Base-by-base conservation (phyloP, 2,113 vertebrate genomes). In the Machaerirhynchus nigripectus region DNA sequence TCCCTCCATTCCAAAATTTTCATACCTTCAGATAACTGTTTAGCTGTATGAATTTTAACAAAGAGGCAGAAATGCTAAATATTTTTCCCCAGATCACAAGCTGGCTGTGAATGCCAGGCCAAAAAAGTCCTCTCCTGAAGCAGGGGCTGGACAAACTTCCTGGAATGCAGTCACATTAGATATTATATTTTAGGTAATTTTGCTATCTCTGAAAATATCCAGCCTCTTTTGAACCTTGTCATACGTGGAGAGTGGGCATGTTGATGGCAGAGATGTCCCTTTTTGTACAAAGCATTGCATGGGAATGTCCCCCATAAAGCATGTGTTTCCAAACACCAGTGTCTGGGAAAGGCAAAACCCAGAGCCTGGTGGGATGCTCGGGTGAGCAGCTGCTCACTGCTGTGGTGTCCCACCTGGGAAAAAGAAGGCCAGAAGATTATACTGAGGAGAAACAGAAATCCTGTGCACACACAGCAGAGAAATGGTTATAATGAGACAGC, bases 401-500 rank as follows among this genome's bases (percentile, higher is more conserved):
- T 68, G 28, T 2, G 3, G 9, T 76, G 63, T 70, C 42, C 33
- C 33, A 42, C 7, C 19, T 14, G 20, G 47, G 42, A 8, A 55
- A n/a, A 47, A 76, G 35, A 50, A 57, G n/a, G 16, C 37, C 39
- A n/a, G 63, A 65, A 68, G 37, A 57, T 15, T 26, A 18, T 35
- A 53, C 7, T 19, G 42, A 19, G 55, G 15, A 78, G 42, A 84
- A 76, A 47, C 6, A 87, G 47, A 75, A 84, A 52, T 12, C 49
- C 37, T 70, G 30, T 42, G n/a, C 40, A 28, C 35, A 73, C 47
- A 40, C 13, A 83, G 74, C 39, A 80, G 55, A 49, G 49, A 55
- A 79, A 68, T 75, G 39, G 67, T 89, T 95, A 70, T 74, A 87
- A 83, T 59, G 50, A 95, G 77, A 63, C 55, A 68, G 57, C 42